phyloP scores from a whole-genome alignment of 1,140 invertebrate genomes.

The Dendroctonus valens region DNA sequence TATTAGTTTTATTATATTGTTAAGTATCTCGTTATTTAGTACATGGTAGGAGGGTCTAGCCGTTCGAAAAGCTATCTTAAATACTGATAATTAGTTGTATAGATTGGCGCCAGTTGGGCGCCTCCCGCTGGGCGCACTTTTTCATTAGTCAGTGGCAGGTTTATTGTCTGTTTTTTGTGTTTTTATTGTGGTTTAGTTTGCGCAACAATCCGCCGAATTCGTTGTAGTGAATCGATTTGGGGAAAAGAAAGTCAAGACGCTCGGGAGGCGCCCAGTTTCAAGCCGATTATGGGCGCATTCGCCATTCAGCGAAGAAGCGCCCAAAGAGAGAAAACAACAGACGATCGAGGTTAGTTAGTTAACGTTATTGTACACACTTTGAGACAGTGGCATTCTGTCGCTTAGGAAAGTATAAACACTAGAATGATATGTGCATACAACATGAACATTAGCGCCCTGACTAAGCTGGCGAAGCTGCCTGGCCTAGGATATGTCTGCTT shows the following conservation, averaged over 20 bases:
- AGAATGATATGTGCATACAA: conserved; percentile 47
- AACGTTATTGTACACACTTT: conserved; percentile 45
- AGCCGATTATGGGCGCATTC: too few relatives aligned
- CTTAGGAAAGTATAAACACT: conserved; percentile 48
- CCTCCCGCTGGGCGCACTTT: too few relatives aligned
- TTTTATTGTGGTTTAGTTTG: too few relatives aligned
- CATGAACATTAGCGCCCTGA: conserved; percentile 18
- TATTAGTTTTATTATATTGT: conserved; percentile 44
- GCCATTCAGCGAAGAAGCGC: too few relatives aligned
- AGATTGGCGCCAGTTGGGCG: conserved; percentile 26
- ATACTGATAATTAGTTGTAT: conserved; percentile 51
- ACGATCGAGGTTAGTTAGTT: background rate
- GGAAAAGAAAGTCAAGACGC: too few relatives aligned
- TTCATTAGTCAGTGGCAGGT: too few relatives aligned
- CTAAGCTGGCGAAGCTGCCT: background rate
- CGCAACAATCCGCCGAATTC: too few relatives aligned
- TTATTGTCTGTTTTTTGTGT: too few relatives aligned
- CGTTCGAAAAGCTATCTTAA: conserved; percentile 51
- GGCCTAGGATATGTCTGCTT: too few relatives aligned
- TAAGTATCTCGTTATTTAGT: conserved; percentile 45
- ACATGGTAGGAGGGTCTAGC: conserved; percentile 51
- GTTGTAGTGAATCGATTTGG: too few relatives aligned
- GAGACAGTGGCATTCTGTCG: conserved; percentile 28
- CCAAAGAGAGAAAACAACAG: too few relatives aligned
- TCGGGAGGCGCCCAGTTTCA: too few relatives aligned